Conservation (phyloP, 2,888 invertebrate genomes). For the Pristionchus fissidentatus region DNA sequence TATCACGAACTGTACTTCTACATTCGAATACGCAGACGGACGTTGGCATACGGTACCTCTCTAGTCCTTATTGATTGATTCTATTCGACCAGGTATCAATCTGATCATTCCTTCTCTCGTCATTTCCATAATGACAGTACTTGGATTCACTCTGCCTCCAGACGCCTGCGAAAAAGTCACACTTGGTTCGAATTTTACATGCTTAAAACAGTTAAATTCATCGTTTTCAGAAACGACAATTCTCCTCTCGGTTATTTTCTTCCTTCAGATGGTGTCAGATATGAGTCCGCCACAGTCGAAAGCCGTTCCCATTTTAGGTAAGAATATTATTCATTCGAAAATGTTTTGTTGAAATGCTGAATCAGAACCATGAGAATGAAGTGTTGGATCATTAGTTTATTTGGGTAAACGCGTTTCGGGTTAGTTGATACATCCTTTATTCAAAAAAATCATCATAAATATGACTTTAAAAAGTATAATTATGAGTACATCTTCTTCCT, state of each 20-base stretch:
- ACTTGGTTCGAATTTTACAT: conserved; percentile 46
- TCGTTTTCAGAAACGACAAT: conserved; percentile 60
- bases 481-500: not conserved
- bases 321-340: too few species aligned
- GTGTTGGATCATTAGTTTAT: too few species aligned
- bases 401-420: too few species aligned
- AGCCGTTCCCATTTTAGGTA: conserved; percentile 63
- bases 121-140: conserved; percentile 65
- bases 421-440: too few species aligned
- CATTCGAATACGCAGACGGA: conserved; percentile 61
- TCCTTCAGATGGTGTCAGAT: conserved; percentile 65
- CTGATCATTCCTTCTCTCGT: conserved; percentile 64
- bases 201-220: not conserved
- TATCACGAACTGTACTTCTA: conserved; percentile 66
- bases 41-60: conserved; percentile 59
- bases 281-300: conserved; percentile 63
- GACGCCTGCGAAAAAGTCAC: conserved; percentile 65
- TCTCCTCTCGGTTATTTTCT: conserved; percentile 66
- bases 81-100: conserved; percentile 54
- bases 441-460: not conserved
- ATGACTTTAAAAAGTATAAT: not conserved
- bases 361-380: too few species aligned
- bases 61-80: not conserved
- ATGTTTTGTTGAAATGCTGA: too few species aligned
- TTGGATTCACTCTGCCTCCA: conserved; percentile 66